Base-by-base conservation (phyloP, 1,140 invertebrate species). In the Harpegnathos saltator region DNA sequence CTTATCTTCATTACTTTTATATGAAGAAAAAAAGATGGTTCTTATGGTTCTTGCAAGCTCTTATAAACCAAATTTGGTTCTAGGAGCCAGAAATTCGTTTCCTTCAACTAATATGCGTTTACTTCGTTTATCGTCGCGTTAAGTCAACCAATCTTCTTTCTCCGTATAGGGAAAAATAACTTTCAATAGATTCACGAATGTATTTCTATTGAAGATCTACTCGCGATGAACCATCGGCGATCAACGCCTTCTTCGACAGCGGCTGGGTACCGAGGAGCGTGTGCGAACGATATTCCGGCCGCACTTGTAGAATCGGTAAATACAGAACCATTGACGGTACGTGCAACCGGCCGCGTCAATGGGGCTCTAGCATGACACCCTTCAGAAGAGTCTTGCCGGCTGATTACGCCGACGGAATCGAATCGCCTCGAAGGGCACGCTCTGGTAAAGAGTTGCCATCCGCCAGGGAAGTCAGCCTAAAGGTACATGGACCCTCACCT, bases 371-470 rank as follows among this genome's bases (percentile, higher is more conserved):
- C 0, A 96, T 96, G 90, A 97, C 95, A 15, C 96, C 98, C 0
- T 98, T 98, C 86, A 94, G 96, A 56, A 96, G 98, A 85, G 89
- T 96, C 11, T 87, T 97, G 0, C 95, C 96, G 5, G 96, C 99
- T 0, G 96, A 96, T 89, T 98, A 98, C 91, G 96, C 95, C 1
- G 97, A 98, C 91, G 97, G 97, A 14, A 94, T 98, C n/a, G 96
- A 96, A 26, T 92, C 94, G 0, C 97, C 98, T 0, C 94, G 97
- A 54, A 88, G 78, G 0, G 95, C 95, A 0, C 93, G 93, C 15
- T 93, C 95, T 68, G 96, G 96, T 0, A 89, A 87, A 0, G 78
- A 91, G 0, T 90, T 98, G 61, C 97, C 97, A 0, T 96, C 97
- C 1, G 96, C 97, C 0, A 94, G 97, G 24, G 95, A 96, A 85